Evolutionary conservation across 1,140 invertebrate genomes (phyloP), one percentile per base, ranked within the genome.

Genomic region (Bombus balteatus): DNA sequence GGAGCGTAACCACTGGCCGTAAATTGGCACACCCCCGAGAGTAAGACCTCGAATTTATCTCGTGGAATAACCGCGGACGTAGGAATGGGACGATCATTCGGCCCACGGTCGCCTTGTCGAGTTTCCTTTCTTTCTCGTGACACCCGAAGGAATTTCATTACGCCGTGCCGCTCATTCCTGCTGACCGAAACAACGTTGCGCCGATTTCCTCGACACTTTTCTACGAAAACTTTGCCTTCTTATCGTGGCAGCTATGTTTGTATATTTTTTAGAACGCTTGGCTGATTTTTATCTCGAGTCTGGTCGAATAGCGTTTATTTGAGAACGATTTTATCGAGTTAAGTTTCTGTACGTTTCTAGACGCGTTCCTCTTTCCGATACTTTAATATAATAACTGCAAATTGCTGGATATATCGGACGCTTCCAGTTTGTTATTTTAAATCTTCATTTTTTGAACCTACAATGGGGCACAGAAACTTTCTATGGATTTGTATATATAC

Each of bases 131-230:
- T 84, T 71, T 32, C 37, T n/a, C 22, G 66, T 39, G 65, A 79
- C 82, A 72, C 82, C 53, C 39, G 43, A 5, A 79, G 74, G 53
- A 84, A 84, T 79, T 78, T 84, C 82, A 79, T 84, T 84, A 84
- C 66, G 1, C 34, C 13, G 8, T 13, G 3, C 8, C 22, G 28
- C 12, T 3, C 37, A 1, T 28, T 9, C 8, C 9, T 25, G 32
- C 28, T 43, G 39, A 3, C 41, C 34, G 32, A 43, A 22, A n/a
- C 41, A 22, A 47, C 41, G 25, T 10, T 37, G 57, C 25, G 57
- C 57, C 57, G 25, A 59, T 28, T 65, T 32, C n/a, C n/a, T 13
- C 12, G 13, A 65, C 62, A 6, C 66, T 34, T 59, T 6, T 66
- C 32, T 32, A 18, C 65, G 15, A 34, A 32, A 66, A 66, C n/a